Base-by-base conservation (phyloP, 2,888 invertebrate genomes). In the Pseudococcus viburni region DNA sequence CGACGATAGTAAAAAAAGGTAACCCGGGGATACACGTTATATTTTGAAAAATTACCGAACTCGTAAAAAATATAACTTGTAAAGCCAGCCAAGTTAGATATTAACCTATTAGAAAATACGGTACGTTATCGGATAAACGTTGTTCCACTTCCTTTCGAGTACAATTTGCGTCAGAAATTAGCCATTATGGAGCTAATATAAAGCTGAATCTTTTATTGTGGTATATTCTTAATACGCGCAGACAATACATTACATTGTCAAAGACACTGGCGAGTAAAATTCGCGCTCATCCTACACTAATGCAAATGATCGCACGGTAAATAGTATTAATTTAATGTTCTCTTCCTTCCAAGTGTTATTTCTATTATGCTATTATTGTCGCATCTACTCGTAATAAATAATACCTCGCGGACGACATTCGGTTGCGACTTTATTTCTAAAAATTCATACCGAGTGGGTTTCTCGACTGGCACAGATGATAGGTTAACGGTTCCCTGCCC, bases 201-300 rank as follows among this genome's bases (percentile, higher is more conserved):
- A 73, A 17, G 73, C 73, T 73, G 17, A 33, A 33, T 33, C 73
- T 26, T 39, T 73, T 73, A 73, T 73, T n/a, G 68, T 68, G 26
- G 73, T 39, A 33, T 26, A 33, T 73, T 73, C 33, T 39, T 73
- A 33, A 33, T 15, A 73, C 33, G 73, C 33, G 33, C 11, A 33
- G 73, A 73, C 33, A 73, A 73, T 73, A 73, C 73, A 73, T 73
- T 73, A 73, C 73, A 73, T 73, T 73, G 73, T 73, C 73, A 73
- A 26, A 33, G 73, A n/a, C 15, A 51, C n/a, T 33, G 42, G 42
- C 33, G 26, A 12, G 33, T 73, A 9, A 73, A 73, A 73, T 73
- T 73, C 33, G 73, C 73, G 73, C 73, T 8, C 73, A 73, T 73
- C 73, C 73, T 73, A 73, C 73, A 73, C 73, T 73, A 73, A 73